phyloP scores from a whole-genome alignment of 1,140 invertebrate species.

The Drosophila ironensis region DNA sequence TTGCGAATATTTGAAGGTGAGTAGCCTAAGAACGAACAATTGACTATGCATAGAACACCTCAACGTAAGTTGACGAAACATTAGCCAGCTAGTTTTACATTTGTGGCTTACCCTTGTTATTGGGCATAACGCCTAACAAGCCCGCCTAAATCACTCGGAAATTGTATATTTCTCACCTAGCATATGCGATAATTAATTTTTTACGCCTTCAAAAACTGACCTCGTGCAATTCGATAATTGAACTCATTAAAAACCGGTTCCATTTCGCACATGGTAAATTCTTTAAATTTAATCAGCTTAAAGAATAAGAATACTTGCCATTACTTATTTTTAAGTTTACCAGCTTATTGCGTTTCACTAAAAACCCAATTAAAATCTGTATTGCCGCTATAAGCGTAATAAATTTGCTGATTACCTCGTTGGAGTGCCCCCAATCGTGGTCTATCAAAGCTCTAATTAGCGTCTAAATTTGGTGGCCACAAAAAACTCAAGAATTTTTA shows the following conservation, averaged over 20 bases:
- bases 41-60: no score
- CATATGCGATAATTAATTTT: not conserved
- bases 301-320: no score
- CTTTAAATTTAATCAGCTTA: no score
- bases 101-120: no score
- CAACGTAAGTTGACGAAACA: no score
- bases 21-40: slow-evolving; percentile 3
- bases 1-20: slow-evolving; percentile 24
- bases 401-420: no score
- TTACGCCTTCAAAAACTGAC: slow-evolving; percentile 25
- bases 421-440: not conserved
- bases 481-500: slow-evolving; percentile 42
- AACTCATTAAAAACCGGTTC: not conserved
- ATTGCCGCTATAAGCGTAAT: no score
- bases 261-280: not conserved
- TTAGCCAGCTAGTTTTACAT: no score
- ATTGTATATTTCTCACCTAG: not conserved
- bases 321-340: no score
- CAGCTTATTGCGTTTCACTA: no score
- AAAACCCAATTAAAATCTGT: no score
- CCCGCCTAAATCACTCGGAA: no score
- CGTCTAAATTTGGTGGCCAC: slow-evolving; percentile 1
- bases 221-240: slow-evolving; percentile 6
- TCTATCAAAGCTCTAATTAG: slow-evolving; percentile 34
- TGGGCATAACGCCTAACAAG: not conserved